Evolutionary conservation across 2,797 vertebrate genomes (phyloP).

Genomic region (Neomorphus geoffroyi): DNA sequence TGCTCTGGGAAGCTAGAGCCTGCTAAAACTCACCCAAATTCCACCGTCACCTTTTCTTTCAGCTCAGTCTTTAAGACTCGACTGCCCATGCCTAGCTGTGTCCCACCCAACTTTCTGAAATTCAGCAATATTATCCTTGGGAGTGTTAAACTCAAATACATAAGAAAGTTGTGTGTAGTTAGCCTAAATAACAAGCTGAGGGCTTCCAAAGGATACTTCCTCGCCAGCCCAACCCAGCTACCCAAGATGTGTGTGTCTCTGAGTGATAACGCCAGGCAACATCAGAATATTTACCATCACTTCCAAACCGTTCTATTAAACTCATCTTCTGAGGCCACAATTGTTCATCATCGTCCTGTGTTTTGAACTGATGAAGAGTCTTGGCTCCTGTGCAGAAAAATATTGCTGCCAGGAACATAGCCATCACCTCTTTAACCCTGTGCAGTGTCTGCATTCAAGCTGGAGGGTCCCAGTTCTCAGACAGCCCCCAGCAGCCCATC

Average conservation of each 20-base stretch:
- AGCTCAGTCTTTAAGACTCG: not conserved
- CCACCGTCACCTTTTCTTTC: not conserved
- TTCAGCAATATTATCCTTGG: not conserved
- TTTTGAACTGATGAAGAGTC: not conserved
- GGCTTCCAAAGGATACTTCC: not conserved
- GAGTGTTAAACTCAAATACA: not conserved
- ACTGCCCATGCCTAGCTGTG: not conserved
- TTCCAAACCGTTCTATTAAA: not conserved
- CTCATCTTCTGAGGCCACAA: not conserved
- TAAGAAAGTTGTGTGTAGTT: not conserved
- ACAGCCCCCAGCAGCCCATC: not conserved
- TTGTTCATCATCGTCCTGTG: not conserved
- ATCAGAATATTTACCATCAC: not conserved
- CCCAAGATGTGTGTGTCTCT: not conserved
- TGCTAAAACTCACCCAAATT: not conserved
- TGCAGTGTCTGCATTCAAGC: not conserved
- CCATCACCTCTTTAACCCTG: not conserved
- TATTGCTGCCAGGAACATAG: not conserved
- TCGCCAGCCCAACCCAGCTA: not conserved
- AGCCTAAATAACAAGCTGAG: not conserved
- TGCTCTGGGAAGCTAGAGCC: not conserved
- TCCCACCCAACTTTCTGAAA: not conserved
- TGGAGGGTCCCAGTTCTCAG: not conserved
- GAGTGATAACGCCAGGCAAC: not conserved
- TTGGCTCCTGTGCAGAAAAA: not conserved